Evolutionary conservation across 2,797 vertebrate species (phyloP).

Genomic region (Aplochiton taeniatus): DNA sequence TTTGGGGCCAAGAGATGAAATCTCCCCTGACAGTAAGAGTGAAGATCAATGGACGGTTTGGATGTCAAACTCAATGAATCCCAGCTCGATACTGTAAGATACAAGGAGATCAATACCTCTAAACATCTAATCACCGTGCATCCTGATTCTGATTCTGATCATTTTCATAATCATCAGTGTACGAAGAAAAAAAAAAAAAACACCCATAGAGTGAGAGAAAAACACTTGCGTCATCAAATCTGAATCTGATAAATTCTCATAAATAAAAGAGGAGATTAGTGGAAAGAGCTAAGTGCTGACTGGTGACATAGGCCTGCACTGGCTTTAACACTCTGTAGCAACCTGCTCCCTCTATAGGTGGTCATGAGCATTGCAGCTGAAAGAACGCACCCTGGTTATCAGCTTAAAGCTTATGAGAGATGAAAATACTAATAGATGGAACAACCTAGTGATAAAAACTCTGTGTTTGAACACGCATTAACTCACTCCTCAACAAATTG

Average conservation of each 20-base stretch:
- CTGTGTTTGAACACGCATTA: too few relatives aligned
- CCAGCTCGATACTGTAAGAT: constrained; percentile 52
- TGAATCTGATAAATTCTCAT: neutral
- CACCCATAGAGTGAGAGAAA: neutral
- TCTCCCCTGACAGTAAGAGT: constrained; percentile 49
- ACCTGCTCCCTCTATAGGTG: constrained; percentile 52
- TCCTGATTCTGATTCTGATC: constrained; percentile 52
- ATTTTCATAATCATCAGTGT: constrained; percentile 59
- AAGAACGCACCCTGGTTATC: neutral
- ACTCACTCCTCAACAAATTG: too few relatives aligned
- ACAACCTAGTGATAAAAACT: too few relatives aligned
- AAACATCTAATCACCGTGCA: constrained; percentile 64
- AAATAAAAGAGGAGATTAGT: neutral
- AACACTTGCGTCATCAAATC: neutral
- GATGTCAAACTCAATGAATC: constrained; percentile 58
- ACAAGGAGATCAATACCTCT: constrained; percentile 53
- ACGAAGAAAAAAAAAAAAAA: neutral
- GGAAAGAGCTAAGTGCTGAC: constrained; percentile 13
- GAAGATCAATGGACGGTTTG: constrained; percentile 65
- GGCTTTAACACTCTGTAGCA: constrained; percentile 21
- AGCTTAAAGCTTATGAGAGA: neutral
- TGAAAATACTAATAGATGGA: too few relatives aligned
- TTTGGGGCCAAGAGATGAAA: constrained; percentile 33
- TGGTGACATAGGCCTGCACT: neutral
- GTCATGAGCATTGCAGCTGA: constrained; percentile 18